phyloP scores from a whole-genome alignment of 2,888 invertebrate genomes.

The Eupithecia insigniata region DNA sequence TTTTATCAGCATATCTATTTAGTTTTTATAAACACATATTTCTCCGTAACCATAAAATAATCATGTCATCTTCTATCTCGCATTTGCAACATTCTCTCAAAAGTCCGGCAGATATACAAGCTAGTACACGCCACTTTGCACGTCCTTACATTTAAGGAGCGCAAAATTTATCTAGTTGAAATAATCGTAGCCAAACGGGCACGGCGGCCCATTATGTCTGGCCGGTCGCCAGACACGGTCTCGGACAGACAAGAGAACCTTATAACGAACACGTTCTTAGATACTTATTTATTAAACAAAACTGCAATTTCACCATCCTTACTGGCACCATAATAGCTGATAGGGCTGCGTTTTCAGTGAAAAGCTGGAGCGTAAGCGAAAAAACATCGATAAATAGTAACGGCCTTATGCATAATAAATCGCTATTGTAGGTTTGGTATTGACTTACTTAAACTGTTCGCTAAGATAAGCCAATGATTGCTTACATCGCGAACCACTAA shows the following conservation, averaged over 20 bases:
- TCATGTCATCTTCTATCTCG: neutral
- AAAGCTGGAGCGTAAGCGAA: neutral
- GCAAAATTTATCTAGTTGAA: constrained; percentile 76
- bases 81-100: neutral
- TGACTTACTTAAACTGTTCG: no score
- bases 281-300: constrained; percentile 33
- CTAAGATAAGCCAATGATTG: no score
- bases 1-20: neutral
- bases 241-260: constrained; percentile 54
- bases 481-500: no score
- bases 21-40: neutral
- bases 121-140: constrained; percentile 56
- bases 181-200: constrained; percentile 68
- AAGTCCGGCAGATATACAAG: constrained; percentile 41
- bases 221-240: constrained; percentile 65
- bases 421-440: no score
- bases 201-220: constrained; percentile 67
- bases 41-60: neutral
- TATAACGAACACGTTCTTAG: constrained; percentile 50
- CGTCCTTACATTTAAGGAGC: constrained; percentile 72
- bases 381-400: neutral
- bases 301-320: constrained; percentile 1
- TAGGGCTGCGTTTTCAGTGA: neutral
- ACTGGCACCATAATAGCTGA: neutral
- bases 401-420: no score